These are phyloP conservation scores for Miniopterus natalensis DNA, from an alignment of 2,113 vertebrate species.

Conservation along the genomic window DNA sequence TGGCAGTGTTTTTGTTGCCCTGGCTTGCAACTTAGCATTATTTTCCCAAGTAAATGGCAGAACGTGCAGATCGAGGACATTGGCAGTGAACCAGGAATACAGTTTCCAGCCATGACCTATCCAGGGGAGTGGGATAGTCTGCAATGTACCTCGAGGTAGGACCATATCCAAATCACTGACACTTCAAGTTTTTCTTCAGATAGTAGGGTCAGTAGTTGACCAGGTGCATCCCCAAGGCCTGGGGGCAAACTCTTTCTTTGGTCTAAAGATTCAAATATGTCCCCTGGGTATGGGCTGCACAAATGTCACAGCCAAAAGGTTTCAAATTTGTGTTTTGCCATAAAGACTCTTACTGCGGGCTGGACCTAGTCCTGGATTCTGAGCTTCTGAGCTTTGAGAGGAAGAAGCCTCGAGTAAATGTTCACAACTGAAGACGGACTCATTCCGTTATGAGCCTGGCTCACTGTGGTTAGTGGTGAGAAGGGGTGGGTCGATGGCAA, in stretches of 20 bases:
- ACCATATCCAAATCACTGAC: not conserved
- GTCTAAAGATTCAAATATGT: not conserved
- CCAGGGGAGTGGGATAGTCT: not conserved
- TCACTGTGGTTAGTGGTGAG: not conserved
- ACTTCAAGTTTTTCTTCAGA: not conserved
- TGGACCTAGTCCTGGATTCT: not conserved
- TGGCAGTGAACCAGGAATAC: not conserved
- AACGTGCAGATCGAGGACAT: not conserved
- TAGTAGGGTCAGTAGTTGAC: not conserved
- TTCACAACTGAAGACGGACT: not conserved
- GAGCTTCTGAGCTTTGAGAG: not conserved
- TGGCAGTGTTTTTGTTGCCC: not conserved
- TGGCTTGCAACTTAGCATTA: not conserved
- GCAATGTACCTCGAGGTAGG: not conserved
- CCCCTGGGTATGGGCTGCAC: not conserved
- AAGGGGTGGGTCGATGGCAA: not conserved
- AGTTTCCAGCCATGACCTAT: accelerated
- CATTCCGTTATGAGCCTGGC: not conserved
- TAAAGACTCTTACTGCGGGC: not conserved
- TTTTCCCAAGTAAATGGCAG: slow-evolving; percentile 28
- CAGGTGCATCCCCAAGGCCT: accelerated
- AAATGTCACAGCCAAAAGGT: not conserved
- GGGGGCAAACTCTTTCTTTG: not conserved
- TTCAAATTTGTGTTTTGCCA: not conserved
- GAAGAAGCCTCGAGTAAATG: not conserved